phyloP scores from a whole-genome alignment of 2,113 vertebrate genomes.

The Sialia sialis region DNA sequence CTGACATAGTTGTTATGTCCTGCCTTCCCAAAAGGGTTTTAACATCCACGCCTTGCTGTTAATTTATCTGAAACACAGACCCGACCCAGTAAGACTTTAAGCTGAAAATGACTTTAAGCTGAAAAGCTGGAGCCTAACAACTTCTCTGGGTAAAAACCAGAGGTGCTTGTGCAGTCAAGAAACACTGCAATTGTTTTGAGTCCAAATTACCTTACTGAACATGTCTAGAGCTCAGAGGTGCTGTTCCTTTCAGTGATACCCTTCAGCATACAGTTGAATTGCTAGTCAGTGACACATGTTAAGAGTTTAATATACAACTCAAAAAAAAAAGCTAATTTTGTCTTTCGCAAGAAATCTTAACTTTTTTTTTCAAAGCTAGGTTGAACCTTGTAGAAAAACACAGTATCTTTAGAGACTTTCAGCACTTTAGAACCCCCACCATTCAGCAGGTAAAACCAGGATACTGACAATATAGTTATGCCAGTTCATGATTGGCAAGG shows the following conservation, averaged over 20 bases:
- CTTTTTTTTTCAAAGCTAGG: neutral
- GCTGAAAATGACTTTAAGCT: neutral
- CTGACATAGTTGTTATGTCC: neutral
- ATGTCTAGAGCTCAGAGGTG: neutral
- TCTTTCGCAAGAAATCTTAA: neutral
- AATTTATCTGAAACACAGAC: neutral
- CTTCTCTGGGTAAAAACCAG: neutral
- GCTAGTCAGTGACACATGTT: neutral
- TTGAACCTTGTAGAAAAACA: neutral
- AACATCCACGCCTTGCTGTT: neutral
- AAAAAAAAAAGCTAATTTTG: neutral
- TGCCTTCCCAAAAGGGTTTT: neutral
- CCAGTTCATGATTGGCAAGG: neutral
- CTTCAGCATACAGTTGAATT: neutral
- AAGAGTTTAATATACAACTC: neutral
- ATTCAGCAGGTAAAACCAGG: neutral
- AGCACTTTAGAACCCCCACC: neutral
- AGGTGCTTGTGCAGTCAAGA: neutral
- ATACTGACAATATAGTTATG: neutral
- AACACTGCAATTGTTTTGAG: neutral
- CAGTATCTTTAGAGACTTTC: neutral
- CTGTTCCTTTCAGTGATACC: neutral
- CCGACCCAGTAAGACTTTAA: neutral
- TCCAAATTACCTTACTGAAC: neutral
- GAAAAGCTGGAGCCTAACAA: neutral